Conservation (phyloP, 2,797 vertebrate genomes). For the Octomys mimax region DNA sequence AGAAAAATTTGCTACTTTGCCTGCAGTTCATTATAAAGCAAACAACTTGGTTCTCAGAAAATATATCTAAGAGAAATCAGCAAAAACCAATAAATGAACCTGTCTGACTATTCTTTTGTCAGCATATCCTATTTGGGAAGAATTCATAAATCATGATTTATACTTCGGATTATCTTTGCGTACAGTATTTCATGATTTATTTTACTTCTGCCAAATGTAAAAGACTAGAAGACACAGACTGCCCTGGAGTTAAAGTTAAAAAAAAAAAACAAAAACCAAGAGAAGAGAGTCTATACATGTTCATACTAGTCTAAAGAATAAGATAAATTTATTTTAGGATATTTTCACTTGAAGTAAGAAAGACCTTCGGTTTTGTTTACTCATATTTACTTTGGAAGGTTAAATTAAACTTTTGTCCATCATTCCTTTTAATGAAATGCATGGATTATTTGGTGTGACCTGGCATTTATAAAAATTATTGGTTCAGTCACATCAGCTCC, state of each 20-base stretch:
- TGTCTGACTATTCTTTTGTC: constrained; percentile 51
- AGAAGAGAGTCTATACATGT: neutral
- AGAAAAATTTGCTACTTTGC: constrained; percentile 26
- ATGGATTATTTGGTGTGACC: constrained; percentile 33
- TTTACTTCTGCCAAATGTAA: constrained; percentile 59
- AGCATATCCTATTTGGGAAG: constrained; percentile 45
- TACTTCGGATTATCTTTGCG: constrained; percentile 37
- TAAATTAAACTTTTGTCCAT: constrained; percentile 40
- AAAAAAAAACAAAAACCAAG: neutral
- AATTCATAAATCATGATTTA: neutral
- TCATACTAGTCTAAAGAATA: constrained; percentile 46
- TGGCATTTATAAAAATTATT: constrained; percentile 3
- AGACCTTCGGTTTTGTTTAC: neutral
- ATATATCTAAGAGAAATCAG: constrained; percentile 58
- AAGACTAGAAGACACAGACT: constrained; percentile 21
- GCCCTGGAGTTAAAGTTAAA: constrained; percentile 18
- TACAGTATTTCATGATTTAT: constrained; percentile 26
- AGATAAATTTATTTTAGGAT: constrained; percentile 24
- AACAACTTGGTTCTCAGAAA: neutral
- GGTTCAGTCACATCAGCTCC: neutral
- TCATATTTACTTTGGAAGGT: constrained; percentile 41
- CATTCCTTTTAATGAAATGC: constrained; percentile 24
- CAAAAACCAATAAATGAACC: constrained; percentile 48
- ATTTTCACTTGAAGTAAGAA: constrained; percentile 44
- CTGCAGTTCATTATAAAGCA: constrained; percentile 33